Conservation (phyloP, 2,113 vertebrate species). For the Rhizomys pruinosus region DNA sequence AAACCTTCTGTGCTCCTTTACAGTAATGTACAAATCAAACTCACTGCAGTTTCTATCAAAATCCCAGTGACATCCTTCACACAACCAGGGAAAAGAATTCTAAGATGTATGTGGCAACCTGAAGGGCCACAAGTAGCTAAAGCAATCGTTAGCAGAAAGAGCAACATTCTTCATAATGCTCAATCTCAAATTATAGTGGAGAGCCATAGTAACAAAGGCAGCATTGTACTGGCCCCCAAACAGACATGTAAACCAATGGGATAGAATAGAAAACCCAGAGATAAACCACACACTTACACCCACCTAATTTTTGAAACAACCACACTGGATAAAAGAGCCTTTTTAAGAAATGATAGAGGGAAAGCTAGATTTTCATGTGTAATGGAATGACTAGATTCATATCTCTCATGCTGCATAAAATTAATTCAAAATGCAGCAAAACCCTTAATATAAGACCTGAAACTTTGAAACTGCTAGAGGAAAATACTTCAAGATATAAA, state of each 20-base stretch:
- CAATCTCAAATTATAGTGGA: neutral
- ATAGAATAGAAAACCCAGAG: neutral
- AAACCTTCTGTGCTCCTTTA: too few relatives aligned
- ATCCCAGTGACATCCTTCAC: neutral
- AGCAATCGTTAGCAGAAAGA: neutral
- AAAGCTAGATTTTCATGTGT: neutral
- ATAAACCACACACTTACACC: neutral
- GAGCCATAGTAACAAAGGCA: neutral
- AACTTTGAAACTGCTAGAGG: neutral
- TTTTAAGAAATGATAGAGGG: neutral
- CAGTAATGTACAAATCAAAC: too few relatives aligned
- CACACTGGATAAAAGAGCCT: neutral
- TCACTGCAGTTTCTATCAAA: neutral
- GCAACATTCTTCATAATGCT: neutral
- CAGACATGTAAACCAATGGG: neutral
- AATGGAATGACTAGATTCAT: neutral
- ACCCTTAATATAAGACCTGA: neutral
- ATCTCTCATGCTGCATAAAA: neutral
- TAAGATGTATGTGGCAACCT: neutral
- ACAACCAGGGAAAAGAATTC: neutral
- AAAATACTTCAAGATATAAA: neutral
- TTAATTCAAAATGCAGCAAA: neutral
- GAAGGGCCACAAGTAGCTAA: too few relatives aligned
- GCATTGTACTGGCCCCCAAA: neutral
- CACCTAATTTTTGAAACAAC: neutral